Evolutionary conservation across 2,797 vertebrate species (phyloP).

Genomic region (Propithecus perrieri): DNA sequence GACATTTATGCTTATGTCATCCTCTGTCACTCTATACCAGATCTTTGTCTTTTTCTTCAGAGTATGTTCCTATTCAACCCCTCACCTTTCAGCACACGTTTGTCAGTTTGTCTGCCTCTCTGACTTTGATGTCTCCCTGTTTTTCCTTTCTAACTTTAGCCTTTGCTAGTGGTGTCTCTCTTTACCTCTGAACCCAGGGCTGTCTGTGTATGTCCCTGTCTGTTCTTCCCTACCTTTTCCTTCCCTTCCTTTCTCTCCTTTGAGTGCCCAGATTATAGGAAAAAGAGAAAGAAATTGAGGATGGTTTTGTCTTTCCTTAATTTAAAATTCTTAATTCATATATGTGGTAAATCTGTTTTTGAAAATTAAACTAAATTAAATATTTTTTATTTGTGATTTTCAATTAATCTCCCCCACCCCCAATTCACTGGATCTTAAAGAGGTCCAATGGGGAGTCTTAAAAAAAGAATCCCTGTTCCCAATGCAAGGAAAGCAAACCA

Average conservation of each 20-base stretch:
- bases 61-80: not conserved
- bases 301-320: conserved; percentile 19
- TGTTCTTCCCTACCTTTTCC: not conserved
- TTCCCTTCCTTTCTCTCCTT: not conserved
- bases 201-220: not conserved
- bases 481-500: not conserved
- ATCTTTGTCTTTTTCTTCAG: not conserved
- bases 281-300: not conserved
- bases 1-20: not conserved
- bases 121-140: not conserved
- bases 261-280: not conserved
- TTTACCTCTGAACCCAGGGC: not conserved
- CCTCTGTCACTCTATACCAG: not conserved
- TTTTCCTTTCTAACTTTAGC: not conserved
- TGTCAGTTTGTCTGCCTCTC: not conserved
- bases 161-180: not conserved
- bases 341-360: not conserved
- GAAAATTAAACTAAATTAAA: conserved; percentile 33
- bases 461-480: not conserved
- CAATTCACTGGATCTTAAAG: not conserved
- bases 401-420: not conserved
- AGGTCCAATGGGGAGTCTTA: not conserved
- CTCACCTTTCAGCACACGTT: not conserved
- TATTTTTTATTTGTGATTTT: not conserved
- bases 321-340: conserved; percentile 1